phyloP scores from a whole-genome alignment of 1,140 invertebrate genomes.

The Drosophila funebris region DNA sequence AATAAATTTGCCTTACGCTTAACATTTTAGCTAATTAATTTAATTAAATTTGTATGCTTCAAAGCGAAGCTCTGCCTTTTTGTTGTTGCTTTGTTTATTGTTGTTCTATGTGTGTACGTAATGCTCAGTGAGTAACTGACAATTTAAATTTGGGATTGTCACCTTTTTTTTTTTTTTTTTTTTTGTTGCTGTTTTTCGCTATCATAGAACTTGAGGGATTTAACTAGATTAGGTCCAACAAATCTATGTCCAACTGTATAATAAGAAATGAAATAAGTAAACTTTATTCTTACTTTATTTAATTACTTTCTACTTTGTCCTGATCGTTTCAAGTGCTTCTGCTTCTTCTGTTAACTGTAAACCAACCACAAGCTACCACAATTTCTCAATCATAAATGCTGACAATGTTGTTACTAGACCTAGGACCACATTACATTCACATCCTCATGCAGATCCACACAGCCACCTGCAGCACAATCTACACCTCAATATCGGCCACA shows the following conservation, averaged over 20 bases:
- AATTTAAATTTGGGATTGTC: slow-evolving; percentile 37
- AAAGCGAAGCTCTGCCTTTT: slow-evolving; percentile 11
- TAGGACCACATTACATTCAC: slow-evolving; percentile 1
- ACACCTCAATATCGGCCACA: not conserved
- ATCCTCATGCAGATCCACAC: not conserved
- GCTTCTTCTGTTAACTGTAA: too few species aligned
- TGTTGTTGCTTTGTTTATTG: not conserved
- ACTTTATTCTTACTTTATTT: not conserved
- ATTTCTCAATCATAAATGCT: slow-evolving; percentile 51
- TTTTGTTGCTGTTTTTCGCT: not conserved
- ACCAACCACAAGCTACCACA: slow-evolving; percentile 22
- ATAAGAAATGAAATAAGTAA: not conserved
- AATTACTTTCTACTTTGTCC: too few species aligned
- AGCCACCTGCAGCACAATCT: not conserved
- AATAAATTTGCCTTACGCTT: slow-evolving; percentile 52
- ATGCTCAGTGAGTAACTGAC: slow-evolving; percentile 28
- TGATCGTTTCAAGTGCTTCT: too few species aligned
- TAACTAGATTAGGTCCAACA: slow-evolving; percentile 13
- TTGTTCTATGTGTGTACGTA: not conserved
- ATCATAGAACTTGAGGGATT: slow-evolving; percentile 27
- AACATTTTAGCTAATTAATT: slow-evolving; percentile 68
- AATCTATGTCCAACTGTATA: not conserved
- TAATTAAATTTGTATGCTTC: slow-evolving; percentile 60
- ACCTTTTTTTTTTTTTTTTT: slow-evolving; percentile 27
- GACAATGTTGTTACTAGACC: slow-evolving; percentile 29